phyloP scores from a whole-genome alignment of 2,888 invertebrate species.

The Lepidochitona cinerea region DNA sequence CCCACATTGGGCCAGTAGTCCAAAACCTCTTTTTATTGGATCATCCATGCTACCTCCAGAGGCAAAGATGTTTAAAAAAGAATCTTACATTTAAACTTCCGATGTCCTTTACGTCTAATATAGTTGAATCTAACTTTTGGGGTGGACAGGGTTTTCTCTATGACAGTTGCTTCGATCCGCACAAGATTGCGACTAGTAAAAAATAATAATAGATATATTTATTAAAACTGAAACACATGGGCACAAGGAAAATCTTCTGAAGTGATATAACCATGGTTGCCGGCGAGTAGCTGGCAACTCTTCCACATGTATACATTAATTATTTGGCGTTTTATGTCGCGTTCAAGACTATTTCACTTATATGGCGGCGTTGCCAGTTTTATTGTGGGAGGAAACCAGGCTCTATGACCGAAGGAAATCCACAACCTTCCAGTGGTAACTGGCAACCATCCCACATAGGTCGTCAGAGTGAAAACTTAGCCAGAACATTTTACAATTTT shows the following conservation, averaged over 20 bases:
- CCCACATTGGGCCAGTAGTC: too few relatives aligned
- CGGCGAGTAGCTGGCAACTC: too few relatives aligned
- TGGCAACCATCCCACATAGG: too few relatives aligned
- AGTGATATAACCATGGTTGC: too few relatives aligned
- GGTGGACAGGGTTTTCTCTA: conserved; percentile 71
- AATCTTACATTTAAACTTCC: conserved; percentile 40
- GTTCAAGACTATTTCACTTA: too few relatives aligned
- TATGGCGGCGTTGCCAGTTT: too few relatives aligned
- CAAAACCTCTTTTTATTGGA: neutral
- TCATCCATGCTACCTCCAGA: neutral
- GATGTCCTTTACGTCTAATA: conserved; percentile 36
- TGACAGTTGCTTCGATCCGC: conserved; percentile 71
- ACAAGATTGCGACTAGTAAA: conserved; percentile 60
- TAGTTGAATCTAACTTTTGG: conserved; percentile 50
- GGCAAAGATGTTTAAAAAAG: neutral
- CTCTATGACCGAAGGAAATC: too few relatives aligned
- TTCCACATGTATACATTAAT: neutral
- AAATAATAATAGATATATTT: neutral
- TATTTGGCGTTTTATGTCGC: neutral
- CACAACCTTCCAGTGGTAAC: too few relatives aligned
- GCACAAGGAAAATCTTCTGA: neutral
- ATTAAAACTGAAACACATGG: neutral
- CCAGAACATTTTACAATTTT: too few relatives aligned
- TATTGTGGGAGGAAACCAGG: too few relatives aligned
- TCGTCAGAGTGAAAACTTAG: too few relatives aligned